phyloP scores from a whole-genome alignment of 2,113 vertebrate species.

The Centropus bengalensis region DNA sequence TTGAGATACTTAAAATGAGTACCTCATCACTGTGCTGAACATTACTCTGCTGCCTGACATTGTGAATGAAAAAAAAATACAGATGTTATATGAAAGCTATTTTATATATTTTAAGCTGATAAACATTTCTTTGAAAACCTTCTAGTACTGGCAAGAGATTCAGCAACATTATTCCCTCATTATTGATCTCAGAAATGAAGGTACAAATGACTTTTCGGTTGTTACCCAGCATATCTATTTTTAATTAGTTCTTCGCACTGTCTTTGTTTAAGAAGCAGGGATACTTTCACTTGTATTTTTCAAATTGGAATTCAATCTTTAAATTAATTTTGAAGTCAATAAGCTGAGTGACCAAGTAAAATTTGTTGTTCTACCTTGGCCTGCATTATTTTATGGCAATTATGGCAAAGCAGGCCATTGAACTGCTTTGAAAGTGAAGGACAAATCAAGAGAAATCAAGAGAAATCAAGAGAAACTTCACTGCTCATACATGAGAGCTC shows the following conservation, averaged over 20 bases:
- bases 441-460: neutral
- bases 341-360: neutral
- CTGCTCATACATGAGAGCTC: neutral
- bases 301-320: neutral
- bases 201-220: neutral
- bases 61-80: neutral
- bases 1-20: neutral
- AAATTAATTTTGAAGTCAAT: neutral
- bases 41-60: neutral
- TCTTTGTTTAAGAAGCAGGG: neutral
- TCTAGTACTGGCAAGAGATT: neutral
- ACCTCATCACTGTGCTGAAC: neutral
- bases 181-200: neutral
- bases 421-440: neutral
- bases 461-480: neutral
- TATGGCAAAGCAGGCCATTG: neutral
- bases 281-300: neutral
- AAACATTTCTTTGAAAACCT: neutral
- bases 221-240: neutral
- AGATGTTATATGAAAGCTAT: neutral
- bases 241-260: neutral
- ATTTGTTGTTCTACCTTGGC: neutral
- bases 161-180: fast-evolving
- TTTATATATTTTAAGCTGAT: neutral
- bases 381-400: neutral